Evolutionary conservation across 1,140 invertebrate species (phyloP).

Genomic region (Sesamia nonagrioides): DNA sequence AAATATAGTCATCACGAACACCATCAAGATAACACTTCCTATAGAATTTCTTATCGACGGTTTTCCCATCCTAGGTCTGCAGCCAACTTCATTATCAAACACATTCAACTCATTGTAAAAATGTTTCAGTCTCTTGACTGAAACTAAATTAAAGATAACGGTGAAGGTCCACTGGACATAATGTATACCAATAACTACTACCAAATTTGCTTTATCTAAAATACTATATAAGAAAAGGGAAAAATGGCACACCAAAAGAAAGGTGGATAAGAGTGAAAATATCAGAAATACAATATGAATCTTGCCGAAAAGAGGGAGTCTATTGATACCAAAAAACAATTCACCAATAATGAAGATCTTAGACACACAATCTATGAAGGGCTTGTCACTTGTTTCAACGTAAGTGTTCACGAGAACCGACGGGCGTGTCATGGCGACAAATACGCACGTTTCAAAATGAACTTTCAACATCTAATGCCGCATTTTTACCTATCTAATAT

Average conservation of each 20-base stretch:
- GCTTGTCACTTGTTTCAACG: conserved; percentile 40
- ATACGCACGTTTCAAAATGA: neutral
- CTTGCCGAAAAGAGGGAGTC: conserved; percentile 31
- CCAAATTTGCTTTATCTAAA: too few species aligned
- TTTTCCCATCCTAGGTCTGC: conserved; percentile 51
- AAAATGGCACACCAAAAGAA: neutral
- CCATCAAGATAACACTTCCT: conserved; percentile 19
- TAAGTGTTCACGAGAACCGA: conserved; percentile 53
- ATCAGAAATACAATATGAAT: neutral
- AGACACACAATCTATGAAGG: conserved; percentile 48
- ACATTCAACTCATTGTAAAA: conserved; percentile 56
- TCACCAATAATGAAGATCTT: conserved; percentile 51
- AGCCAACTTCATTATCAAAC: conserved; percentile 58
- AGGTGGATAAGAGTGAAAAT: neutral
- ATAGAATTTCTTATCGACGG: conserved; percentile 45
- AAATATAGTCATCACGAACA: conserved; percentile 28
- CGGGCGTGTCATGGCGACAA: conserved; percentile 47
- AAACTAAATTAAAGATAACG: conserved; percentile 46
- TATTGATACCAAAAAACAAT: conserved; percentile 48
- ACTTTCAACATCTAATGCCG: neutral
- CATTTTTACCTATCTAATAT: too few species aligned
- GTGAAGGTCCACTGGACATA: conserved; percentile 41
- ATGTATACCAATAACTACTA: neutral
- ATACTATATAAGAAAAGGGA: neutral
- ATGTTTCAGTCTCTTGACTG: conserved; percentile 49